These are phyloP conservation scores for Acestrorhynchus altus DNA, from an alignment of 2,797 vertebrate species.

Conservation along the genomic window DNA sequence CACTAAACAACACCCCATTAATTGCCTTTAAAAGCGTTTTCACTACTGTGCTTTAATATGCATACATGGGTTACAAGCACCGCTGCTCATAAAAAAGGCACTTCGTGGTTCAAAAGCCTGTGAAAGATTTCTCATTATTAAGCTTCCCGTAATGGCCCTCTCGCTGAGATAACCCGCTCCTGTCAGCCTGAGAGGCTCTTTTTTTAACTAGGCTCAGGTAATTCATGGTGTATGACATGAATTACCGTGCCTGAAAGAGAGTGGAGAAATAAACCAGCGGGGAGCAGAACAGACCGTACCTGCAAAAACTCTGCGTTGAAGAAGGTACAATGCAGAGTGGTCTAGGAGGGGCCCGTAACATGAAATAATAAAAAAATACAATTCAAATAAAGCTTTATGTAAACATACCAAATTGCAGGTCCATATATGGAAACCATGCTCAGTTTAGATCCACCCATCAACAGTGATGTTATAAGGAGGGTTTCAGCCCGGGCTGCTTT, in stretches of 20 bases:
- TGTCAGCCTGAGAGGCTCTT: slow-evolving; percentile 25
- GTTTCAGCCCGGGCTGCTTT: too few species aligned
- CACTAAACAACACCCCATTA: slow-evolving; percentile 13
- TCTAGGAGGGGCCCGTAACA: too few species aligned
- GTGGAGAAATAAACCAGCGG: slow-evolving; percentile 20
- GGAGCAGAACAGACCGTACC: neutral
- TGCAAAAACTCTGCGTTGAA: too few species aligned
- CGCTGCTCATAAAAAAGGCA: slow-evolving; percentile 7
- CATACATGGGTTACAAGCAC: slow-evolving; percentile 22
- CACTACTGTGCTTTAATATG: slow-evolving; percentile 26
- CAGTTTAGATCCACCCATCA: too few species aligned
- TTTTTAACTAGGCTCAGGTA: slow-evolving; percentile 28
- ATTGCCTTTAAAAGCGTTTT: slow-evolving; percentile 27
- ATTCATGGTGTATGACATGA: slow-evolving; percentile 39
- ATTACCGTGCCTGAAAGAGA: slow-evolving; percentile 32
- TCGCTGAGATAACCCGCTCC: slow-evolving; percentile 38
- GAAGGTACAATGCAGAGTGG: too few species aligned
- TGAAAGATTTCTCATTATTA: slow-evolving; percentile 47
- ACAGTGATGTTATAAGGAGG: too few species aligned
- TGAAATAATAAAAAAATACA: too few species aligned
- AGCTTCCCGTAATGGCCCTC: slow-evolving; percentile 31
- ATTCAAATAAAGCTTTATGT: too few species aligned
- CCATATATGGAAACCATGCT: too few species aligned
- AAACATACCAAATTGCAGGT: too few species aligned
- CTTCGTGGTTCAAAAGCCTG: slow-evolving; percentile 18